phyloP scores from a whole-genome alignment of 2,888 invertebrate species.

The Onchidella celtica region DNA sequence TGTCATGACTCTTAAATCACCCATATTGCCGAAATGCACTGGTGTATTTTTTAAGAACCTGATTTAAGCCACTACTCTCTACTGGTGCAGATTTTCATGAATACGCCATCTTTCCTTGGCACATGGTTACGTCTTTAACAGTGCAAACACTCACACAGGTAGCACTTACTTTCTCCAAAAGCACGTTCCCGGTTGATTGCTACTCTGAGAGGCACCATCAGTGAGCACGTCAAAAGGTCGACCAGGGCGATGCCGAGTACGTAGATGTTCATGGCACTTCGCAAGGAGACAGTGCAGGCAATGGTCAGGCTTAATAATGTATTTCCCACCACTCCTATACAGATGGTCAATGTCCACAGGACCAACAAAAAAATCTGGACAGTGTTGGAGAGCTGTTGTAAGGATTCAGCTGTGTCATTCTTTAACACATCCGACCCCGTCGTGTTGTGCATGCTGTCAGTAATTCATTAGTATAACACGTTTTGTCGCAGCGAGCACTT shows the following conservation, averaged over 20 bases:
- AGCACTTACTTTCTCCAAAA: background rate
- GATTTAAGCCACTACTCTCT: too few species aligned
- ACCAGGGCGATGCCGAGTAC: slow-evolving; percentile 58
- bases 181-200: background rate
- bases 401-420: too few species aligned
- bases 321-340: slow-evolving; percentile 28
- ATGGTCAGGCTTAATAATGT: slow-evolving; percentile 28
- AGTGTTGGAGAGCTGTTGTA: too few species aligned
- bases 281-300: slow-evolving; percentile 41
- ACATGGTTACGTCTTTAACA: too few species aligned
- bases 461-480: too few species aligned
- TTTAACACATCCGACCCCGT: background rate
- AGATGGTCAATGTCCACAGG: slow-evolving; percentile 11
- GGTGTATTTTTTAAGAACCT: too few species aligned
- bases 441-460: slow-evolving; percentile 13
- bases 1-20: too few species aligned
- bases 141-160: too few species aligned
- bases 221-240: slow-evolving; percentile 58
- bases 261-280: slow-evolving; percentile 62
- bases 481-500: too few species aligned
- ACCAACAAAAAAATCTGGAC: slow-evolving; percentile 1
- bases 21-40: too few species aligned
- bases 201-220: slow-evolving; percentile 59
- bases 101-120: too few species aligned
- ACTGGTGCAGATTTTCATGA: too few species aligned